Conservation (phyloP, 1,140 invertebrate genomes). For the Macrostomum lignano region DNA sequence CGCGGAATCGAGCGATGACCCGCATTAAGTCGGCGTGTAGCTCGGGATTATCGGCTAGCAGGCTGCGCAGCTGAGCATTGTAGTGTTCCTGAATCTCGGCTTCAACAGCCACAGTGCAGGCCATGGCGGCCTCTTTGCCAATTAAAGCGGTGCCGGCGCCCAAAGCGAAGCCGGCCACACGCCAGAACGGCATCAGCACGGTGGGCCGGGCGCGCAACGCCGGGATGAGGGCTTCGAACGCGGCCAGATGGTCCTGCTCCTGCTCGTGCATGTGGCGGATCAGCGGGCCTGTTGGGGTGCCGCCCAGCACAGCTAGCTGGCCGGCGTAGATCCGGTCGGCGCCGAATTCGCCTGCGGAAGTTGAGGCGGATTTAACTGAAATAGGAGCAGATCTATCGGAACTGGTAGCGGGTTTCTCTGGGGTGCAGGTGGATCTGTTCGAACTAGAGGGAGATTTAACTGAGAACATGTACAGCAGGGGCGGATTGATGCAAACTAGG, state of each 20-base stretch:
- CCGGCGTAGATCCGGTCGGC: constrained; percentile 92
- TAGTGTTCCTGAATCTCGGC: constrained; percentile 90
- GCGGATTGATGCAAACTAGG: no score
- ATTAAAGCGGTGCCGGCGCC: constrained; percentile 43
- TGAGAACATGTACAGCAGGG: no score
- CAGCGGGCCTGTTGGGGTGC: constrained; percentile 16
- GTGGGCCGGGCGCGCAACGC: constrained; percentile 67
- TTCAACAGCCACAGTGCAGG: constrained; percentile 93
- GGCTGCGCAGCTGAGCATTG: constrained; percentile 67
- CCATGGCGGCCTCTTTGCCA: constrained; percentile 87
- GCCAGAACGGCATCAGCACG: constrained; percentile 65
- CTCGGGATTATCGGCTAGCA: constrained; percentile 41
- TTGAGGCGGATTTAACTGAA: no score
- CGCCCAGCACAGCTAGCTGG: constrained; percentile 28
- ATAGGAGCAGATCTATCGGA: no score
- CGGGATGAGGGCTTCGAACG: constrained; percentile 63
- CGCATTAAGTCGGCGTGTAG: constrained; percentile 49
- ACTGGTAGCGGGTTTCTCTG: no score
- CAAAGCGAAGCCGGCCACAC: constrained; percentile 60
- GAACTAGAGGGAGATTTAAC: no score
- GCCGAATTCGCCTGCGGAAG: constrained; percentile 73
- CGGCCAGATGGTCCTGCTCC: constrained; percentile 62
- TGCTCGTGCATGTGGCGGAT: constrained; percentile 86
- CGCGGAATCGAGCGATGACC: constrained; percentile 65
- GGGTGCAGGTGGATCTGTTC: no score